Evolutionary conservation across 2,888 invertebrate genomes (phyloP), one percentile per base, ranked within the genome.

Genomic region (Lydus trimaculatus): DNA sequence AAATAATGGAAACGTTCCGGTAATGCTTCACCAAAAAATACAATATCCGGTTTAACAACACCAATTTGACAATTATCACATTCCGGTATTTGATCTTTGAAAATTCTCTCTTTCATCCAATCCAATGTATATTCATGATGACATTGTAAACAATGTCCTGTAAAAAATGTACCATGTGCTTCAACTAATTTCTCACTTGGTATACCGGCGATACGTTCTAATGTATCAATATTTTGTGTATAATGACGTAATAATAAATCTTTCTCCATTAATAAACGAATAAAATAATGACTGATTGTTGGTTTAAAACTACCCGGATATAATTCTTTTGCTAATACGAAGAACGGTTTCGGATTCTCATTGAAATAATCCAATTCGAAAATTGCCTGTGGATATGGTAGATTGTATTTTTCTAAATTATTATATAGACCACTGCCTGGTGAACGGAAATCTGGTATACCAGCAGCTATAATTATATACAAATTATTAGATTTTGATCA

Each of bases 361-460:
- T 90, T 85, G 82, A 99, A 99, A 85, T 93, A 98, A 67, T 91
- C 91, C 64, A 98, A 88, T 81, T 96, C 95, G 83, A 99, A 99
- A 77, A 99, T 94, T 0, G 96, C 94, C 82, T 95, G 93, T 0
- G 98, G 97, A 85, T 95, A 90, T 0, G 97, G 96, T 58, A 99
- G 87, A 75, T 97, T 91, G 84, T 97, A 98, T 82, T 97, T 95
- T 77, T 93, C 90, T 59, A 99, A 87, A 83, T 98, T 97, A 83
- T 94, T 90, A 83, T 98, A 99, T 0, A 99, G 87, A 0, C 98
- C 98, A 65, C 94, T 94, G 31, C 92, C 94, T 0, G 97, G 97
- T 23, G 96, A 95, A 25, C 98, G 91, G 84, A 98, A 98, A 84
- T 98, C 98, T 23, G 98, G 98, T 76, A 98, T 98, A 39, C 98